Conservation (phyloP, 1,140 invertebrate species). For the Micrasema longulum region DNA sequence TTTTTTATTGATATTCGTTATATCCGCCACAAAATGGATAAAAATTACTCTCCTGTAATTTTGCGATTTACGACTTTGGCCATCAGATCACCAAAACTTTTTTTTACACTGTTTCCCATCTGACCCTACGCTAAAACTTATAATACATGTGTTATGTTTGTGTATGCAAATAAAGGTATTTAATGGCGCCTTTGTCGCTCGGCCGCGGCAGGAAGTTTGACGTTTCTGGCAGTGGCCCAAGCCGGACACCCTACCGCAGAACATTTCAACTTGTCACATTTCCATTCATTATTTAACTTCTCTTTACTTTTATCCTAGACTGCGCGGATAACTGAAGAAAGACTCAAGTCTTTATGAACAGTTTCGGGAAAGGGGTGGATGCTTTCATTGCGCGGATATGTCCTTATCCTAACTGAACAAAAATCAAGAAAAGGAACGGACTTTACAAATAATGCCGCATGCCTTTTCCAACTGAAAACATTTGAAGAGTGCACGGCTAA, state of each 20-base stretch:
- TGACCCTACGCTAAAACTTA: too few species aligned
- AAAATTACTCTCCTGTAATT: too few species aligned
- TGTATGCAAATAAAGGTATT: conserved; percentile 42
- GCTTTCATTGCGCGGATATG: too few species aligned
- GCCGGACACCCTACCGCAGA: conserved; percentile 36
- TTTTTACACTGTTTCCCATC: too few species aligned
- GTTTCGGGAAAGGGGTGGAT: too few species aligned
- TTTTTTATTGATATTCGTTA: too few species aligned
- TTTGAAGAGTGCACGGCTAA: too few species aligned
- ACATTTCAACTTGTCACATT: conserved; percentile 53
- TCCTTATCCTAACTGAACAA: conserved; percentile 9
- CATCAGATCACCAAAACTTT: too few species aligned
- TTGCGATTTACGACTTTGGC: too few species aligned
- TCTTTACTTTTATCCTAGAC: conserved; percentile 30
- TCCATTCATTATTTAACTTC: conserved; percentile 51
- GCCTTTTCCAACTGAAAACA: too few species aligned
- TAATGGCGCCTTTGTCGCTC: conserved; percentile 28
- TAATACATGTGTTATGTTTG: background rate
- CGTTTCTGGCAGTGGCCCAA: conserved; percentile 43
- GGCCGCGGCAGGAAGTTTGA: conserved; percentile 32
- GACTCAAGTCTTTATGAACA: too few species aligned
- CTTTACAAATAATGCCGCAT: background rate
- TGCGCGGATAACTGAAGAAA: conserved; percentile 10
- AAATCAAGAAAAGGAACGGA: conserved; percentile 26
- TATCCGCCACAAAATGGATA: too few species aligned